Percentiles rank a stretch among this genome's conserved stretches.
Evolutionary conservation across 2,888 invertebrate species (phyloP).

Genomic region (Xylocampa areola): DNA sequence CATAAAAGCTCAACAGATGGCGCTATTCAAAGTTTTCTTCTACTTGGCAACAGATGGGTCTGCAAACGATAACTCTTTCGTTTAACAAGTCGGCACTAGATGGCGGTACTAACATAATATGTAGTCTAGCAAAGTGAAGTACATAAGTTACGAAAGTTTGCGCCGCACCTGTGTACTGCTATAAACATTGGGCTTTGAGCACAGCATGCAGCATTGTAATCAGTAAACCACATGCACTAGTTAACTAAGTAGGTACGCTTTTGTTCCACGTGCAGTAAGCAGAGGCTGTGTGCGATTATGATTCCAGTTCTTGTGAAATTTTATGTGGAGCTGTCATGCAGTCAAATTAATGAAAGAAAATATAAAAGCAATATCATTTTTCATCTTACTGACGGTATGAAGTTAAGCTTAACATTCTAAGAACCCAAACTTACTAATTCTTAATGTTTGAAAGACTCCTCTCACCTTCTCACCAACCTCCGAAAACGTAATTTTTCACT

Average conservation of each 20-base stretch:
- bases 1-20: conserved; percentile 26
- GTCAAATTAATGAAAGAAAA: too few species aligned
- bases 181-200: conserved; percentile 8
- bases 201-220: conserved; percentile 12
- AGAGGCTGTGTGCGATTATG: not conserved
- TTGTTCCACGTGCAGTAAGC: not conserved
- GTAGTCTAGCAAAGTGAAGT: conserved; percentile 8
- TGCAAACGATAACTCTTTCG: rapidly evolving
- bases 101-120: conserved; percentile 27
- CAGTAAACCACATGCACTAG: conserved; percentile 3
- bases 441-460: too few species aligned
- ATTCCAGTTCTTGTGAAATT: too few species aligned
- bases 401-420: too few species aligned
- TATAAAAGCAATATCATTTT: too few species aligned
- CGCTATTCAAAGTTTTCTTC: conserved; percentile 2
- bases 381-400: too few species aligned
- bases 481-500: conserved; percentile 32
- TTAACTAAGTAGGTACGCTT: not conserved
- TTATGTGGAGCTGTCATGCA: too few species aligned
- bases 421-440: too few species aligned
- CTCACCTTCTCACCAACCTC: too few species aligned
- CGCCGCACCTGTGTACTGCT: conserved; percentile 33
- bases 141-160: conserved; percentile 53
- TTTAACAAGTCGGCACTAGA: conserved; percentile 18
- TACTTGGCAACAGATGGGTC: conserved; percentile 36